Evolutionary conservation across 2,888 invertebrate species (phyloP).

Genomic region (Hypsopygia costalis): DNA sequence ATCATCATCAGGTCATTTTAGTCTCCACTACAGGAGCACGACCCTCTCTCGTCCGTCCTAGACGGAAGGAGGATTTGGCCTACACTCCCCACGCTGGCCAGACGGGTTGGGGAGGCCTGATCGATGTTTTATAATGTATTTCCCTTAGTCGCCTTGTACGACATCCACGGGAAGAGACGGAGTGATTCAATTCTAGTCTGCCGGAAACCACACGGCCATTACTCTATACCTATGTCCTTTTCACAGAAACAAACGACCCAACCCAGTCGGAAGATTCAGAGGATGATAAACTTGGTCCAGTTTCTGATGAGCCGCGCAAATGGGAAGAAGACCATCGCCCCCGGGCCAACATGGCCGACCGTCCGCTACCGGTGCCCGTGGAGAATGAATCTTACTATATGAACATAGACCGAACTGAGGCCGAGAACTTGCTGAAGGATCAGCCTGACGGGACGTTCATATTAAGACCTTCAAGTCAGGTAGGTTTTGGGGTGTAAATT

Average conservation of each 20-base stretch:
- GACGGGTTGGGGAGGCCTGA: too few relatives aligned
- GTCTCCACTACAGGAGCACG: too few relatives aligned
- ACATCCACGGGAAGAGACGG: too few relatives aligned
- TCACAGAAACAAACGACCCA: slow-evolving; percentile 58
- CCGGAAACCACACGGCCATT: too few relatives aligned
- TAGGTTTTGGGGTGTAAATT: slow-evolving; percentile 24
- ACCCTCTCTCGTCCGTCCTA: too few relatives aligned
- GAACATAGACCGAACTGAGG: slow-evolving; percentile 72
- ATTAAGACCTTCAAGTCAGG: slow-evolving; percentile 78
- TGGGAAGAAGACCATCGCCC: slow-evolving; percentile 35
- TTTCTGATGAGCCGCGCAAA: slow-evolving; percentile 8
- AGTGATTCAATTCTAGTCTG: too few relatives aligned
- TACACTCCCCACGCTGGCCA: too few relatives aligned
- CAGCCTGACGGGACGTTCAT: slow-evolving; percentile 82
- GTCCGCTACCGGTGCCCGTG: slow-evolving; percentile 74
- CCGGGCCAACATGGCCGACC: slow-evolving; percentile 56
- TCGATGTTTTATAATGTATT: too few relatives aligned
- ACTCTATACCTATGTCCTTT: too few relatives aligned
- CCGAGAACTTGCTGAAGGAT: slow-evolving; percentile 72
- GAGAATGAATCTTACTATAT: slow-evolving; percentile 80
- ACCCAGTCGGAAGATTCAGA: slow-evolving; percentile 46
- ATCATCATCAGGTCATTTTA: too few relatives aligned
- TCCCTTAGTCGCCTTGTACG: too few relatives aligned
- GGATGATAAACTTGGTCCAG: slow-evolving; percentile 15
- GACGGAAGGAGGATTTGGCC: too few relatives aligned